Evolutionary conservation across 2,888 invertebrate species (phyloP).

Genomic region (Pammene fasciana): DNA sequence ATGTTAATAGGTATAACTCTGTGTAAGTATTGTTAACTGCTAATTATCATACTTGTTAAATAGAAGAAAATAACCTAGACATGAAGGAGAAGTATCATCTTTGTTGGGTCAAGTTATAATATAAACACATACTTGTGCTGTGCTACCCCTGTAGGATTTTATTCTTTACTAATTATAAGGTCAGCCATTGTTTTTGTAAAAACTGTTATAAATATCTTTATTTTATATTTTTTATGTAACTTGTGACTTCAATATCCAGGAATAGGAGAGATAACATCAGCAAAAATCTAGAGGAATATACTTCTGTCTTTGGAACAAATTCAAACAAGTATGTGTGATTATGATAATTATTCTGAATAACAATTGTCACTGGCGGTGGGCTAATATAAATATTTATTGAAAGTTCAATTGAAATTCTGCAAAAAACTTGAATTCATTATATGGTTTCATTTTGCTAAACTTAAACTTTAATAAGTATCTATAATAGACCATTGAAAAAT

Average conservation of each 20-base stretch:
- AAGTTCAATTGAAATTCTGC: conserved; percentile 38
- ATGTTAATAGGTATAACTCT: conserved; percentile 69
- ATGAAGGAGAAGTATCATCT: not conserved
- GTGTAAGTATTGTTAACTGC: conserved; percentile 66
- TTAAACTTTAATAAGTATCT: conserved; percentile 56
- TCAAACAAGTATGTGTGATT: conserved; percentile 76
- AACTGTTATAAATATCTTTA: not conserved
- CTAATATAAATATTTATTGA: conserved; percentile 67
- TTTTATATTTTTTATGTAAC: conserved; percentile 19
- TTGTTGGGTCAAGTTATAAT: not conserved
- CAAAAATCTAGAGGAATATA: conserved; percentile 75
- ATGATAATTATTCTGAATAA: conserved; percentile 56
- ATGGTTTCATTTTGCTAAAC: conserved; percentile 13
- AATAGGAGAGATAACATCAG: conserved; percentile 76
- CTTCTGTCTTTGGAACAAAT: conserved; percentile 74
- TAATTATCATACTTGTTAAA: not conserved
- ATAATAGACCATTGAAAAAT: conserved; percentile 48
- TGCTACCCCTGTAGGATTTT: not conserved
- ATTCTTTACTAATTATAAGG: not conserved
- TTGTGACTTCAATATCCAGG: conserved; percentile 70
- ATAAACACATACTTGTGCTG: conserved; percentile 2
- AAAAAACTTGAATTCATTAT: conserved; percentile 25
- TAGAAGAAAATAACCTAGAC: not conserved
- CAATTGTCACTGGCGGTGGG: conserved; percentile 48
- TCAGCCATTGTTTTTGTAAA: too few relatives aligned